Evolutionary conservation across 2,888 invertebrate species (phyloP), one percentile per base, ranked within the genome.

Genomic region (Aspidapion aeneum): DNA sequence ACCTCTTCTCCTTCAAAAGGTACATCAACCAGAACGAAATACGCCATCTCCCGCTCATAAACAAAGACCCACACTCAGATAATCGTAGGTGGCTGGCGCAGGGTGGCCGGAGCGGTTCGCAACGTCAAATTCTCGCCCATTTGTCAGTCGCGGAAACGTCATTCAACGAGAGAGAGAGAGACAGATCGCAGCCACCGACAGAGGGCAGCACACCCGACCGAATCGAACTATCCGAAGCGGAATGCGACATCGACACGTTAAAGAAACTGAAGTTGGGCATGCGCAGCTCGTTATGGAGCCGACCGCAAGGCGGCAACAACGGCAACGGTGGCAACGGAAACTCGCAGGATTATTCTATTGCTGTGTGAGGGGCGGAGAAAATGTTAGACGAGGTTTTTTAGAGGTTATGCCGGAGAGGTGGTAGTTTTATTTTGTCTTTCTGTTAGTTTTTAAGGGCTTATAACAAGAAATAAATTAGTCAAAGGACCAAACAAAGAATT

Each of bases 311-410:
- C 70, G 66, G 64, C 18, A 65, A 67, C 12, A 83, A 83, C 71
- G 82, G 84, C 70, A 80, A 82, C 68, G 84, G 83, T 72, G 59
- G 59, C 59, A 20, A 51, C 18, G 68, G 66, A 48, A 86, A 87
- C 72, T 86, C 87, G 72, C 87, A 88, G 71, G 89, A 89, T 80
- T 89, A 89, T 77, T 89, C 89, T 65, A 89, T 89, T 80, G 89
- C 89, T 69, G 89, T 90, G 78, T 89, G 86, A 85, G 75, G 61
- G 17, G 49, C 19, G 55, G 20, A 12, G 35, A 35, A 12, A 35
- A 12, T 35, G 35, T 35, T 35, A 12, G 35, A 35, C 35, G 35
- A 35, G 35, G 35, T 35, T 35, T 35, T 35, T 35, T 35, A 35
- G 35, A 35, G 35, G 3, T 35, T 35, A 35, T 35, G 3, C 5